phyloP scores from a whole-genome alignment of 1,140 invertebrate genomes.

The Drosophila pandora region DNA sequence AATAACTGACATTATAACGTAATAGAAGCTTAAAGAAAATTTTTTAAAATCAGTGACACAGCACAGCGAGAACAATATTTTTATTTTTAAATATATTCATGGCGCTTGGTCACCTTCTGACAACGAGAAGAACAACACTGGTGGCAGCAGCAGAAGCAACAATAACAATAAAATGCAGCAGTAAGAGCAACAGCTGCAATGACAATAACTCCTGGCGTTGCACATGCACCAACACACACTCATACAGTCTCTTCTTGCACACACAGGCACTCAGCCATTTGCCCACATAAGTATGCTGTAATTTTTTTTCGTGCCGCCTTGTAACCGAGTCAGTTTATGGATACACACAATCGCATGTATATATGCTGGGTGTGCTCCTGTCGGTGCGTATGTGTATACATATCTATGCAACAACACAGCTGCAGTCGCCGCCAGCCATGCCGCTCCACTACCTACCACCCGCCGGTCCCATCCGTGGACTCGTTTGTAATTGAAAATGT shows the following conservation, averaged over 20 bases:
- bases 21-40: too few relatives aligned
- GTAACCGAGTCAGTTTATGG: slow-evolving; percentile 4
- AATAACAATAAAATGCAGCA: slow-evolving; percentile 65
- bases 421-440: slow-evolving; percentile 40
- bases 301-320: slow-evolving; percentile 48
- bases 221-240: slow-evolving; percentile 27
- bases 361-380: slow-evolving; percentile 6
- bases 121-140: slow-evolving; percentile 58
- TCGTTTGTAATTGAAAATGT: slow-evolving; percentile 74
- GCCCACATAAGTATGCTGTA: slow-evolving; percentile 62
- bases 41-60: too few relatives aligned
- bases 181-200: slow-evolving; percentile 68
- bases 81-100: slow-evolving; percentile 74
- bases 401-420: slow-evolving; percentile 48
- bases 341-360: background rate
- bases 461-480: too few relatives aligned
- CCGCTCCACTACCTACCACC: background rate
- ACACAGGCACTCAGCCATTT: slow-evolving; percentile 39
- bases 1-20: too few relatives aligned
- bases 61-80: slow-evolving; percentile 43
- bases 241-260: slow-evolving; percentile 3
- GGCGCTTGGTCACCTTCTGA: slow-evolving; percentile 56
- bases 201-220: slow-evolving; percentile 70
- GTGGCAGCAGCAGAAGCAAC: slow-evolving; percentile 48
- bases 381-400: slow-evolving; percentile 3